Conservation (phyloP, 2,113 vertebrate species). For the Megalops atlanticus region DNA sequence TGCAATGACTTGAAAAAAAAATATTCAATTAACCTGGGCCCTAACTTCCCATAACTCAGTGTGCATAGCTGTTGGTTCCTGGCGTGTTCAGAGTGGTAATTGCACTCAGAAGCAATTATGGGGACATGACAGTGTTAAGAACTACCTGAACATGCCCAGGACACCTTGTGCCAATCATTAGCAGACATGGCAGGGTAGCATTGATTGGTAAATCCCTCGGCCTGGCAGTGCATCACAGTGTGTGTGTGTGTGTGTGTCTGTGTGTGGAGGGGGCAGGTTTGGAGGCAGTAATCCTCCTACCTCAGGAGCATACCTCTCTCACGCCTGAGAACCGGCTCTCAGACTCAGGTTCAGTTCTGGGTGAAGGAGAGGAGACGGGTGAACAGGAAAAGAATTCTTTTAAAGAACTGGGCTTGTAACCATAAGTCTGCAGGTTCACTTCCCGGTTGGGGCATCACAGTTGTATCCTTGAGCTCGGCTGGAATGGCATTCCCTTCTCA, state of each 20-base stretch:
- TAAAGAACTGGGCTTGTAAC: no score
- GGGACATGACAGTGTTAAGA: background rate
- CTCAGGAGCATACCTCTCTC: background rate
- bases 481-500: no score
- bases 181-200: background rate
- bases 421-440: no score
- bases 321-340: background rate
- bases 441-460: no score
- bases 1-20: background rate
- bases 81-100: conserved; percentile 27
- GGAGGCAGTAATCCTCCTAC: conserved; percentile 6
- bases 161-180: background rate
- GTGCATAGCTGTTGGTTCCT: conserved; percentile 17
- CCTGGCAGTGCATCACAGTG: conserved; percentile 6
- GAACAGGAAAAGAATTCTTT: no score
- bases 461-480: no score
- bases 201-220: background rate
- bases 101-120: conserved; percentile 9
- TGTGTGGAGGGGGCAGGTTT: background rate
- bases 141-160: background rate
- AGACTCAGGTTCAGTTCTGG: no score
- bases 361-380: no score
- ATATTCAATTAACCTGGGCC: conserved; percentile 14
- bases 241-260: no score
- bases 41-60: conserved; percentile 22